Conservation (phyloP, 2,113 vertebrate genomes). For the Caretta caretta region DNA sequence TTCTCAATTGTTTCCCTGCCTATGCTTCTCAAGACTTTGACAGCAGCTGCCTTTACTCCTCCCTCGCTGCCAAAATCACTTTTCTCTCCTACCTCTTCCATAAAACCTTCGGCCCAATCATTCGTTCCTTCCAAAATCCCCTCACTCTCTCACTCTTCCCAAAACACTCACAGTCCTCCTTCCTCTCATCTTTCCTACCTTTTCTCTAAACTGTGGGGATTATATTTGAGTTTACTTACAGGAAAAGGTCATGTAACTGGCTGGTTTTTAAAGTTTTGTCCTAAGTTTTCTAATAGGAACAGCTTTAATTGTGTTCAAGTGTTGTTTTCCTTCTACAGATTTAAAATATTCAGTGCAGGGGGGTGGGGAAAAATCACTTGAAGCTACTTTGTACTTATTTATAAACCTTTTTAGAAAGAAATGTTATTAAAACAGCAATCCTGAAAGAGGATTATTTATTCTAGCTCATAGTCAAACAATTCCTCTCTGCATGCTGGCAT, state of each 20-base stretch:
- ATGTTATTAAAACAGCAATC: neutral
- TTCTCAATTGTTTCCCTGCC: neutral
- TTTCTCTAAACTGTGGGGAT: neutral
- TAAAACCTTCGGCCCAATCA: neutral
- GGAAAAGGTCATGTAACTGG: neutral
- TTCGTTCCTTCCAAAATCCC: neutral
- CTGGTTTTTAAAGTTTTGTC: neutral
- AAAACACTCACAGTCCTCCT: neutral
- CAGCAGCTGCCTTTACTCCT: neutral
- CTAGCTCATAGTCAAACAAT: neutral
- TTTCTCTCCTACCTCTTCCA: neutral
- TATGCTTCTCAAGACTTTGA: neutral
- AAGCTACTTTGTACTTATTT: neutral
- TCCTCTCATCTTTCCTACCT: neutral
- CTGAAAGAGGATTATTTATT: neutral
- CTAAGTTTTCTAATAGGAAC: neutral
- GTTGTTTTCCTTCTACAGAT: neutral
- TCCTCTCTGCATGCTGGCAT: neutral
- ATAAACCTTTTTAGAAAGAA: neutral
- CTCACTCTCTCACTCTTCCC: neutral
- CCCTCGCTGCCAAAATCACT: neutral
- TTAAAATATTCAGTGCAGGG: neutral
- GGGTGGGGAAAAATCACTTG: neutral
- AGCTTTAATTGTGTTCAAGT: neutral
- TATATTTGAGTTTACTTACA: neutral